Evolutionary conservation across 2,888 invertebrate genomes (phyloP), one percentile per base, ranked within the genome.

Genomic region (Euplagia quadripunctaria): DNA sequence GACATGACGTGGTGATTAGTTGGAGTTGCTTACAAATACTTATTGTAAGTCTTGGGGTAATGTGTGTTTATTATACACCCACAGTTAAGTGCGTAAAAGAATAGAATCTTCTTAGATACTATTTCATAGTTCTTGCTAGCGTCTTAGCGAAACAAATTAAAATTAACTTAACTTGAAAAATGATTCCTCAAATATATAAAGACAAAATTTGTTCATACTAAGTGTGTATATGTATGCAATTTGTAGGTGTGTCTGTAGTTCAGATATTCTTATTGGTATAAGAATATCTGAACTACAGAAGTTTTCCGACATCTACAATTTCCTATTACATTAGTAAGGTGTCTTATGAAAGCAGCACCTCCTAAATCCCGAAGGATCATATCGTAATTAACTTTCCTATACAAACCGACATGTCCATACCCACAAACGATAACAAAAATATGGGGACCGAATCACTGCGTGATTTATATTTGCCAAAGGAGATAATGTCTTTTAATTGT

Each of bases 361-460:
- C 76, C 75, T 75, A 76, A 85, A 84, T 86, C 86, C 84, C 82
- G 7, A 8, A 76, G 84, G 86, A 85, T 81, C 75, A 79, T 81
- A 80, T 79, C 79, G 75, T 85, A 86, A 86, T 86, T 86, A 82
- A 84, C 84, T 84, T 85, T 81, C 79, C 75, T 77, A 79, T 75
- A 82, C 72, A 75, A 64, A 64, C 71, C 69, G 71, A 69, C 75
- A 67, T 68, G 81, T 77, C 70, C 68, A 73, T 72, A 77, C 71
- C 69, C 77, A 76, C 79, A 42, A 55, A 64, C 73, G 77, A 81
- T 79, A 79, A 72, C 76, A 81, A 77, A 84, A 83, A 83, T 85
- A 84, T 84, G 77, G 82, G 75, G 75, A 82, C 76, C 74, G 71
- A 79, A 70, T 75, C 79, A 72, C 68, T 41, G 31, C 78, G 73